Conservation (phyloP, 2,113 vertebrate genomes). For the Ammodytes dubius region DNA sequence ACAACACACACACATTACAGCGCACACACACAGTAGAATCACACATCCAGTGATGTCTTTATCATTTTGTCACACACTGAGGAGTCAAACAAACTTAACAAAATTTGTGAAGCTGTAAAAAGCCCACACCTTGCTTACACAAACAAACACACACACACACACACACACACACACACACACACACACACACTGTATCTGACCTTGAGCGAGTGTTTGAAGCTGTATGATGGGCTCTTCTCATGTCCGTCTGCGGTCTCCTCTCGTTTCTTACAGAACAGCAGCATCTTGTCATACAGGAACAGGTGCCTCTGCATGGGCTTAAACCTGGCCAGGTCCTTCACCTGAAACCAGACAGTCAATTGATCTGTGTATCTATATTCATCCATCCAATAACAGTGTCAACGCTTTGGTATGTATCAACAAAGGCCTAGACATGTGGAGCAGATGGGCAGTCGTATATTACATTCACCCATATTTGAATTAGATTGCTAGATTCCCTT, state of each 20-base stretch:
- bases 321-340: constrained; percentile 95
- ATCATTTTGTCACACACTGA: not conserved
- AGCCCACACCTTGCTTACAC: too few species aligned
- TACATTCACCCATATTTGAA: too few species aligned
- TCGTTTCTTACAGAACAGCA: constrained; percentile 95
- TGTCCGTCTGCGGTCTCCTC: constrained; percentile 91
- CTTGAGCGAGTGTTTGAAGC: constrained; percentile 96
- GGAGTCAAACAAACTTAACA: not conserved
- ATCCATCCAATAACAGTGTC: not conserved
- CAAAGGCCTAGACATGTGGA: too few species aligned
- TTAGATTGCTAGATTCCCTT: too few species aligned
- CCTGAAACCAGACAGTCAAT: constrained; percentile 62
- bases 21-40: too few species aligned
- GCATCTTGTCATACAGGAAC: constrained; percentile 92
- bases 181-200: constrained; percentile 72
- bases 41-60: not conserved
- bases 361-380: not conserved
- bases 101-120: too few species aligned
- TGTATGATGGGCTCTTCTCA: constrained; percentile 92
- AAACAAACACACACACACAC: not conserved
- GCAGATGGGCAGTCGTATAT: too few species aligned
- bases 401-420: not conserved
- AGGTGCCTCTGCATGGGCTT: constrained; percentile 97
- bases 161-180: not conserved
- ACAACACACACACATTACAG: too few species aligned